phyloP scores from a whole-genome alignment of 2,888 invertebrate species.

The Tetramorium bicarinatum region DNA sequence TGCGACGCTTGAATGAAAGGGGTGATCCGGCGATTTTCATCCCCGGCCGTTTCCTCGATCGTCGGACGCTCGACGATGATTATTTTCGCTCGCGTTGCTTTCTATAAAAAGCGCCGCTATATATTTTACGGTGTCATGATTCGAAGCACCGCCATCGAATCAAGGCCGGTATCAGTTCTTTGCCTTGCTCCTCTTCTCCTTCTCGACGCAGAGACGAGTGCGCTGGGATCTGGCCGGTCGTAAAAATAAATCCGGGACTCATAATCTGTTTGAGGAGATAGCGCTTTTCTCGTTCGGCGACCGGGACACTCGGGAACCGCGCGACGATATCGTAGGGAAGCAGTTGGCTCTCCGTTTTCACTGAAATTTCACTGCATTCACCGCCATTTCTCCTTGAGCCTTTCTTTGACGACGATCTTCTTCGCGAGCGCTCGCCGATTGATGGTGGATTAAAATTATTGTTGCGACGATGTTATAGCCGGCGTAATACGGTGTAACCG shows the following conservation, averaged over 20 bases:
- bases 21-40: conserved; percentile 1
- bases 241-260: conserved; percentile 70
- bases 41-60: not conserved
- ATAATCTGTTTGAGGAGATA: conserved; percentile 70
- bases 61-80: conserved; percentile 19
- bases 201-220: conserved; percentile 39
- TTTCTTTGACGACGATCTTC: conserved; percentile 2
- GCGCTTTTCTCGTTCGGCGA: conserved; percentile 48
- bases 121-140: conserved; percentile 33
- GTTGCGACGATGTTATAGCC: not conserved
- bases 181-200: conserved; percentile 8
- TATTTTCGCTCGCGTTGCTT: conserved; percentile 45
- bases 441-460: conserved; percentile 19
- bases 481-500: conserved; percentile 9
- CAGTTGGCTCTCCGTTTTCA: conserved; percentile 25
- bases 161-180: conserved; percentile 47
- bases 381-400: not conserved
- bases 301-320: not conserved
- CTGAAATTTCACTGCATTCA: conserved; percentile 39
- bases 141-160: conserved; percentile 41
- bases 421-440: not conserved
- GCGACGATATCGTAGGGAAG: conserved; percentile 34
- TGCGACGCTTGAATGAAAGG: not conserved
- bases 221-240: conserved; percentile 58
- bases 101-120: conserved; percentile 18